Base-by-base conservation (phyloP, 1,140 invertebrate genomes). In the Drosophila bifasciata region DNA sequence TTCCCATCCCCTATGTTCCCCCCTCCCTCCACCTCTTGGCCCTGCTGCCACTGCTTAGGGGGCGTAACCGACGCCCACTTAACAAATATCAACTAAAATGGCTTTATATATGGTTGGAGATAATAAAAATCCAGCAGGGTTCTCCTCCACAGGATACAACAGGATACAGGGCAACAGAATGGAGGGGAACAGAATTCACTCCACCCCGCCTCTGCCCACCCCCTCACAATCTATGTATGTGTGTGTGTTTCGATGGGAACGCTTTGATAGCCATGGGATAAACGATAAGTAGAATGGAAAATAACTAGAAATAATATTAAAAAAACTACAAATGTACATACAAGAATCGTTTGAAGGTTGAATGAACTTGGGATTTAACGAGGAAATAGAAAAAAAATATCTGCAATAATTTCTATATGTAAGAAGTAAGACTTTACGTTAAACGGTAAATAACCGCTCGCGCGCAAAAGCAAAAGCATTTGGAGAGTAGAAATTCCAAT, bases 61-160 rank as follows among this genome's bases (percentile, higher is more conserved):
- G 46, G 48, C 51, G 59, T 46, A 23, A 21, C 21, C 68, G 28
- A 60, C 75, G 64, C 62, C 63, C 79, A 78, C 79, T 84, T 75
- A 78, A 84, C 75, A 75, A 79, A 83, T 83, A 83, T 83, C 58
- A 78, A 78, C 63, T 66, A 59, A 83, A 75, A 83, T 74, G 62
- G 74, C 56, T 70, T 70, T 83, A 83, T 83, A 70, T 75, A 68
- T 68, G 46, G 79, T 59, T 79, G 69, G 69, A 77, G 69, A 78
- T 83, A 83, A 83, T 83, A 83, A 74, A 81, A 83, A 55, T 58
- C 28, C 68, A 68, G 39, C 74, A 57, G 56, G 43, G 25, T 36
- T 48, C 50, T 32, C 43, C 43, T 68, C 16, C 11, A 68, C 25
- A 32, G 48, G 23, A 45, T 23, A 48, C 48, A 48, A 21, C 17